Percentiles rank a stretch among this genome's conserved stretches.
Conservation (phyloP, 2,888 invertebrate genomes). For the Rhagium mordax region DNA sequence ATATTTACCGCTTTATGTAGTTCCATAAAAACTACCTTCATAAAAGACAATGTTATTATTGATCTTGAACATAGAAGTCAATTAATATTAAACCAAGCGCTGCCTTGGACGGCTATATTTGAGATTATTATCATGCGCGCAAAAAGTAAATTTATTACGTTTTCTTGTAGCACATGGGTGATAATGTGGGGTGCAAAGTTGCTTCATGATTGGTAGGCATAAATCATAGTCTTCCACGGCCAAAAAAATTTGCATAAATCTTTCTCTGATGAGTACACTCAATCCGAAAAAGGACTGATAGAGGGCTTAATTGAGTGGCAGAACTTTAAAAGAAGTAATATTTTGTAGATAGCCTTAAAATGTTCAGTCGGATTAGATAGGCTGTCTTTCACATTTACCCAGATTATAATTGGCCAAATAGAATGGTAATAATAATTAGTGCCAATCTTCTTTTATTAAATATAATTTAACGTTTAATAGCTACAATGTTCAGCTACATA, state of each 20-base stretch:
- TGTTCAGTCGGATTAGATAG: too few species aligned
- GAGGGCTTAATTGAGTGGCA: too few species aligned
- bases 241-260: background rate
- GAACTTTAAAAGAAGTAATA: too few species aligned
- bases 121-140: background rate
- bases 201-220: background rate
- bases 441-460: too few species aligned
- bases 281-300: too few species aligned
- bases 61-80: background rate
- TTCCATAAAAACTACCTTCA: background rate
- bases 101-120: background rate
- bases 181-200: background rate
- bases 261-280: background rate
- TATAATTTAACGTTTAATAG: too few species aligned
- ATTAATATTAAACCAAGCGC: background rate
- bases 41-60: background rate
- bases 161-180: background rate
- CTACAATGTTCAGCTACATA: too few species aligned
- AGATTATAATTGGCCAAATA: too few species aligned
- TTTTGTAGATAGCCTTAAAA: too few species aligned
- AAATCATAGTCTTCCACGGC: background rate
- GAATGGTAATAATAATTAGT: too few species aligned
- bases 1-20: background rate
- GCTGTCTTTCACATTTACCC: too few species aligned
- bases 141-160: background rate